These are phyloP conservation scores for Asbolus verrucosus DNA, from an alignment of 1,140 invertebrate species.

Conservation along the genomic window DNA sequence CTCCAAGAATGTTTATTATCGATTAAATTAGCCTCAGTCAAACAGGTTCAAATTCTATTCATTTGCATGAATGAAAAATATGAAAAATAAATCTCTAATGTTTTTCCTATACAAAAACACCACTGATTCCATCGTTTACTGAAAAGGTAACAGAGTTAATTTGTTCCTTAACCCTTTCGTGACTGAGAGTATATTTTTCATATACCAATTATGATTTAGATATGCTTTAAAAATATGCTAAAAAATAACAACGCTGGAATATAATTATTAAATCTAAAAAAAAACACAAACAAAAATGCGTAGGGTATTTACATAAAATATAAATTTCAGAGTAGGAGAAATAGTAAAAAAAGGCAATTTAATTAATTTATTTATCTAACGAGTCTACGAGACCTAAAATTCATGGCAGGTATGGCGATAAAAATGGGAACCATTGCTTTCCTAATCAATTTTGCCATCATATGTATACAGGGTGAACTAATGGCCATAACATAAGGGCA, in stretches of 20 bases:
- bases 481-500: no score
- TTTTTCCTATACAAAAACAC: no score
- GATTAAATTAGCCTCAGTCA: neutral
- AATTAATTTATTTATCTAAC: slow-evolving; percentile 21
- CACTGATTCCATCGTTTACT: no score
- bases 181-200: slow-evolving; percentile 14
- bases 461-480: no score
- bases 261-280: slow-evolving; percentile 8
- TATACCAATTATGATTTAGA: slow-evolving; percentile 1
- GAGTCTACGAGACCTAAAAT: slow-evolving; percentile 3
- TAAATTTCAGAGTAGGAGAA: slow-evolving; percentile 5
- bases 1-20: slow-evolving; percentile 28
- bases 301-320: slow-evolving; percentile 23
- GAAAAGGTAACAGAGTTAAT: no score
- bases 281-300: slow-evolving; percentile 13
- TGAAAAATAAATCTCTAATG: no score
- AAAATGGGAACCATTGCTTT: slow-evolving; percentile 6
- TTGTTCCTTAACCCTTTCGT: neutral
- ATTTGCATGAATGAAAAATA: neutral
- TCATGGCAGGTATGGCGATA: slow-evolving; percentile 18
- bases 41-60: neutral
- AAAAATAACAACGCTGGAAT: slow-evolving; percentile 22
- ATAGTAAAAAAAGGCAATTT: slow-evolving; percentile 3
- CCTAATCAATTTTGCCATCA: no score
- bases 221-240: slow-evolving; percentile 26